Percentiles rank a stretch among this genome's conserved stretches.
Evolutionary conservation across 2,888 invertebrate genomes (phyloP).

Genomic region (Mimas tiliae): DNA sequence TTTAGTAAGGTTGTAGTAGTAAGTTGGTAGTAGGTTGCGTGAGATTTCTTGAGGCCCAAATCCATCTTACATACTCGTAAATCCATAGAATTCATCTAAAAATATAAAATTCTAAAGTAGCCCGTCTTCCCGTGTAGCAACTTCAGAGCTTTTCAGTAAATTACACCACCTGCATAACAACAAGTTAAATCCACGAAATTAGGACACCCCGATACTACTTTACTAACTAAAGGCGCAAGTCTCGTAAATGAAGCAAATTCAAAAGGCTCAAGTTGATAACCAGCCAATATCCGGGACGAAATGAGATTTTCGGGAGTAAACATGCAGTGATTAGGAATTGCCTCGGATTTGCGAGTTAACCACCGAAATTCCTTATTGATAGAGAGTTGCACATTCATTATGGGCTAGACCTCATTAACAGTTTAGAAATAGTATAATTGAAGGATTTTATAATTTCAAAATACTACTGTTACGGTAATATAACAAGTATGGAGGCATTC

Average conservation of each 20-base stretch:
- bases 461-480: no score
- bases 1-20: no score
- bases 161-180: neutral
- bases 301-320: slow-evolving; percentile 55
- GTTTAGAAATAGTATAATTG: neutral
- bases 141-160: neutral
- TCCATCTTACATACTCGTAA: neutral
- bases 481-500: no score
- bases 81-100: neutral
- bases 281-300: slow-evolving; percentile 55
- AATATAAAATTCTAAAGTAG: neutral
- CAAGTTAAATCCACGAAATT: neutral
- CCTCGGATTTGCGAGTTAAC: neutral
- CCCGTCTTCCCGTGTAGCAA: neutral
- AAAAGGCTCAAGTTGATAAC: slow-evolving; percentile 48
- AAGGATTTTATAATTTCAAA: no score
- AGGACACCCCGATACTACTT: neutral
- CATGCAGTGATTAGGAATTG: slow-evolving; percentile 40
- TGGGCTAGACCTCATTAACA: neutral
- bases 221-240: slow-evolving; percentile 39
- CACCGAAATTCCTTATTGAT: neutral
- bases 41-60: no score
- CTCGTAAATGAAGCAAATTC: slow-evolving; percentile 50
- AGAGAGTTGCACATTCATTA: neutral
- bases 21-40: no score